Evolutionary conservation across 1,140 invertebrate species (phyloP).

Genomic region (Dendroctonus valens): DNA sequence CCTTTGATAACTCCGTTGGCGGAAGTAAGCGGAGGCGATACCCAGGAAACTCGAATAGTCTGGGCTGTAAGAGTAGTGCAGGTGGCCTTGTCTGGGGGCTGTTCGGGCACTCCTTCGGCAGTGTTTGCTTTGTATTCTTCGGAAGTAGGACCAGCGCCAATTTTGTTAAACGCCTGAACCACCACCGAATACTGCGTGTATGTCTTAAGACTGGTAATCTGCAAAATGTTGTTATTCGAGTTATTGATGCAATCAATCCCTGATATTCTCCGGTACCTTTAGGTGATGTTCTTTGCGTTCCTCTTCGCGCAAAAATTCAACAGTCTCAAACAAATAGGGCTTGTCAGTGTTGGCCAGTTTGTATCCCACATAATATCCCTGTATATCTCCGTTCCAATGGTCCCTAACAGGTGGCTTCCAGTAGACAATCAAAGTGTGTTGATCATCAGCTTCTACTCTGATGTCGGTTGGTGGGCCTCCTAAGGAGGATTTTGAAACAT

Average conservation of each 20-base stretch:
- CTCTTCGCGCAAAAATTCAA: constrained; percentile 88
- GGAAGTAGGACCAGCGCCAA: constrained; percentile 87
- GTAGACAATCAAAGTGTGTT: constrained; percentile 86
- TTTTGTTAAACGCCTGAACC: constrained; percentile 93
- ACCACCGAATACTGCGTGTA: constrained; percentile 95
- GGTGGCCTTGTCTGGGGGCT: constrained; percentile 86
- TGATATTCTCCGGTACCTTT: constrained; percentile 59
- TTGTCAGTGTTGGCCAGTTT: constrained; percentile 86
- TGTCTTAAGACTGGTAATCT: constrained; percentile 56
- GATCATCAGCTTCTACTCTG: constrained; percentile 86
- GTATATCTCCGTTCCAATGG: constrained; percentile 91
- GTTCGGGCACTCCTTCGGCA: constrained; percentile 89
- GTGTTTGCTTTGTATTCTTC: constrained; percentile 88
- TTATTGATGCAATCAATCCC: constrained; percentile 53
- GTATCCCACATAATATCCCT: constrained; percentile 88
- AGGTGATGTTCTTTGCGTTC: constrained; percentile 86
- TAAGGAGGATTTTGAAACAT: background rate
- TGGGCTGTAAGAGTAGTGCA: constrained; percentile 90
- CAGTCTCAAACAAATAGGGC: constrained; percentile 87
- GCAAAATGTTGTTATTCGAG: constrained; percentile 9
- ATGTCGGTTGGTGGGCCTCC: constrained; percentile 80
- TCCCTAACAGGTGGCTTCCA: constrained; percentile 90
- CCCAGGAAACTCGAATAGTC: constrained; percentile 91
- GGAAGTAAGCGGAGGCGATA: constrained; percentile 81
- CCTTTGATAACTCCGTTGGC: constrained; percentile 95